Evolutionary conservation across 2,797 vertebrate species (phyloP).

Genomic region (Nothura maculosa): DNA sequence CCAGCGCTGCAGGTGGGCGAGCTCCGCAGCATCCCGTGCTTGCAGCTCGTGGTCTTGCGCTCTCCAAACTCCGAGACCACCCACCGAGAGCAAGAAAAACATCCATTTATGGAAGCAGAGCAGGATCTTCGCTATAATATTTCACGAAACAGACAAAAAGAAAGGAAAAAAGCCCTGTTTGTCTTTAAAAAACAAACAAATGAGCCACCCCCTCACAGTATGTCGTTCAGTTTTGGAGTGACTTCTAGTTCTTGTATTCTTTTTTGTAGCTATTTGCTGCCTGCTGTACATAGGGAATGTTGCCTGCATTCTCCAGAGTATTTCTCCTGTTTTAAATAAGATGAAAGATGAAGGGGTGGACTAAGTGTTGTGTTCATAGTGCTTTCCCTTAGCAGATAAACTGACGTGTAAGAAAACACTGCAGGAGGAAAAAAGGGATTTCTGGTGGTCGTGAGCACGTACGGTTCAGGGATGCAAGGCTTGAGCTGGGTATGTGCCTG

Average conservation of each 20-base stretch:
- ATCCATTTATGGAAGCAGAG: conserved; percentile 76
- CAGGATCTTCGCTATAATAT: conserved; percentile 68
- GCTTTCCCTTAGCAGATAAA: conserved; percentile 34
- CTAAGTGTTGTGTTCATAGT: conserved; percentile 2
- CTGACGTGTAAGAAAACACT: conserved; percentile 1
- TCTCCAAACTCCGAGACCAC: conserved; percentile 74
- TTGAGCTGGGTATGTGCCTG: neutral
- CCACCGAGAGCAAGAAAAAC: conserved; percentile 75
- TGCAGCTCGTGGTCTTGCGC: conserved; percentile 62
- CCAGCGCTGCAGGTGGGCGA: conserved; percentile 69
- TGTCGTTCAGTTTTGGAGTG: conserved; percentile 36
- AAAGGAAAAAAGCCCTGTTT: neutral
- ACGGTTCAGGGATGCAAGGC: neutral
- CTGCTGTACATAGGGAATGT: neutral
- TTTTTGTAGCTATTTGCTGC: conserved; percentile 1
- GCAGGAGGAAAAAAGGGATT: neutral
- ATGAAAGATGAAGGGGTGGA: conserved; percentile 6
- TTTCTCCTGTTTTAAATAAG: conserved; percentile 50
- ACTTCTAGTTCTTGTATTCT: conserved; percentile 14
- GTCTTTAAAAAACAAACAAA: conserved; percentile 70
- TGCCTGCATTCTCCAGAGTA: conserved; percentile 1
- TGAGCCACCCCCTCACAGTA: conserved; percentile 36
- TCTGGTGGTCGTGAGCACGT: conserved; percentile 1
- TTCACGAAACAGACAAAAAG: conserved; percentile 46
- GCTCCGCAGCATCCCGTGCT: conserved; percentile 72